phyloP scores from a whole-genome alignment of 2,797 vertebrate genomes.

The Erethizon dorsatum region DNA sequence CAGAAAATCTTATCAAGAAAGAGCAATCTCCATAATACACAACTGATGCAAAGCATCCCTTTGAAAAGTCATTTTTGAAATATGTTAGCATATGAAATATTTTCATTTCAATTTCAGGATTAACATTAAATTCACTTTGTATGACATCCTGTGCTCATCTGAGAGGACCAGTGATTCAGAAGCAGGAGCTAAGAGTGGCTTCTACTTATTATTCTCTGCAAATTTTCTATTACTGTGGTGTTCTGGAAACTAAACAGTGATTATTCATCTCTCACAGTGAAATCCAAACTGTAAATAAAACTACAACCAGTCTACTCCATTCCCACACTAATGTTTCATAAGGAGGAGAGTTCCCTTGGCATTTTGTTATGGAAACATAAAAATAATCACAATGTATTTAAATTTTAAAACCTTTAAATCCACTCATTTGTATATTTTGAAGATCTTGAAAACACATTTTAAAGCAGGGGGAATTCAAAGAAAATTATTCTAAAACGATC shows the following conservation, averaged over 20 bases:
- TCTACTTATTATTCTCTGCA: slow-evolving; percentile 74
- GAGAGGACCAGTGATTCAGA: slow-evolving; percentile 58
- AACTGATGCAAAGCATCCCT: slow-evolving; percentile 15
- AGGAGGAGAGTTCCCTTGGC: not conserved
- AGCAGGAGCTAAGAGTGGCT: not conserved
- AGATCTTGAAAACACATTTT: slow-evolving; percentile 51
- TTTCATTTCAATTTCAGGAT: slow-evolving; percentile 68
- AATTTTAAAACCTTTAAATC: slow-evolving; percentile 63
- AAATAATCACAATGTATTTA: slow-evolving; percentile 60
- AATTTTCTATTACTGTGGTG: slow-evolving; percentile 70
- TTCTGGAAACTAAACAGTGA: slow-evolving; percentile 72
- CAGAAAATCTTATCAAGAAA: slow-evolving; percentile 22
- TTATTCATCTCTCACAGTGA: slow-evolving; percentile 71
- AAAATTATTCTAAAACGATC: not conserved
- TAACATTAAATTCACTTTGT: slow-evolving; percentile 60
- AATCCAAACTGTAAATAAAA: slow-evolving; percentile 61
- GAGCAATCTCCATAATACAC: not conserved
- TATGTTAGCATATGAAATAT: slow-evolving; percentile 51
- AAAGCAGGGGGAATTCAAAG: slow-evolving; percentile 35
- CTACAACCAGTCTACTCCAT: not conserved
- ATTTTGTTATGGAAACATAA: slow-evolving; percentile 58
- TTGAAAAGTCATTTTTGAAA: slow-evolving; percentile 65
- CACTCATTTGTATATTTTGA: not conserved
- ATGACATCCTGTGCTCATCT: slow-evolving; percentile 14
- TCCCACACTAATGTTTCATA: slow-evolving; percentile 7